phyloP scores from a whole-genome alignment of 2,888 invertebrate genomes.

The Phania funesta region DNA sequence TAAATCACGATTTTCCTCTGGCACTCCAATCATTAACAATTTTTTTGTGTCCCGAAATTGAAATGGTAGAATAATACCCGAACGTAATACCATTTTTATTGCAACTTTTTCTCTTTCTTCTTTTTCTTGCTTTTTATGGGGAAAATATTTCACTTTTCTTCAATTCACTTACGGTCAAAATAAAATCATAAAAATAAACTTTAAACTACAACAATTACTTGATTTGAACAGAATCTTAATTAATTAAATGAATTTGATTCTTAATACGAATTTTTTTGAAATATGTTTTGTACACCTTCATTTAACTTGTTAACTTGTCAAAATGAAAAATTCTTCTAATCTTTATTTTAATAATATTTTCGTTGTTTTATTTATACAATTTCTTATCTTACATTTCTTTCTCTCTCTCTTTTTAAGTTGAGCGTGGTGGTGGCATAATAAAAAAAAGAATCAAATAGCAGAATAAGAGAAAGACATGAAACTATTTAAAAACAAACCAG shows the following conservation, averaged over 20 bases:
- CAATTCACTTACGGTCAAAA: constrained; percentile 28
- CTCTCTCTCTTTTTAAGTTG: constrained; percentile 27
- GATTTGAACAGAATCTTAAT: constrained; percentile 27
- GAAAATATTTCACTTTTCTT: constrained; percentile 49
- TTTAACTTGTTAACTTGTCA: constrained; percentile 66
- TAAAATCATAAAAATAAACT: constrained; percentile 44
- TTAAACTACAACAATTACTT: constrained; percentile 21
- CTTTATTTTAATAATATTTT: constrained; percentile 65
- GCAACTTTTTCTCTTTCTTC: constrained; percentile 34
- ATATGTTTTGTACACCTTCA: constrained; percentile 66
- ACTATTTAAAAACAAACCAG: constrained; percentile 7
- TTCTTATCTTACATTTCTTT: constrained; percentile 53
- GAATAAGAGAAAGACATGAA: constrained; percentile 51
- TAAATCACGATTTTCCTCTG: constrained; percentile 74
- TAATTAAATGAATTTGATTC: constrained; percentile 54
- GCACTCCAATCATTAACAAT: constrained; percentile 75
- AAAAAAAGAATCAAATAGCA: constrained; percentile 42
- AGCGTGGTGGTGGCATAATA: constrained; percentile 18
- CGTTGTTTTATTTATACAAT: constrained; percentile 60
- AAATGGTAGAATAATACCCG: constrained; percentile 78
- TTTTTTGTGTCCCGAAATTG: constrained; percentile 78
- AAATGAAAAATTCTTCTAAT: constrained; percentile 68
- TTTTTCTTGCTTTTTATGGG: constrained; percentile 5
- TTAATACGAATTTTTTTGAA: constrained; percentile 57
- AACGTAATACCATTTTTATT: constrained; percentile 76